phyloP scores from a whole-genome alignment of 2,888 invertebrate genomes.

The Diarsia brunnea region DNA sequence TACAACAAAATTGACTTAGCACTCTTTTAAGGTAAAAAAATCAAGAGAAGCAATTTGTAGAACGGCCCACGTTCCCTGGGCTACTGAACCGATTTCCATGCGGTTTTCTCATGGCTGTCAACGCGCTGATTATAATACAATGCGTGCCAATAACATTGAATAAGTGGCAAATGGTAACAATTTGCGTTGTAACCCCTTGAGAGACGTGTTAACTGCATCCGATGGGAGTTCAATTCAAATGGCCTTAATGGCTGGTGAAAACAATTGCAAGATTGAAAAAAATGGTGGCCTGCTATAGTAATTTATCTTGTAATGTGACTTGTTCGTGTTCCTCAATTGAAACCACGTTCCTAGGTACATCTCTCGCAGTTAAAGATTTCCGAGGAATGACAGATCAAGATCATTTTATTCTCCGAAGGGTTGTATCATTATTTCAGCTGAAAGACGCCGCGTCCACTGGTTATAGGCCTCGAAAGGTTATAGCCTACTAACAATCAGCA shows the following conservation, averaged over 20 bases:
- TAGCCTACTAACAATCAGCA: not conserved
- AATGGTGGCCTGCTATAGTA: not conserved
- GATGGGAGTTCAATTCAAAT: slow-evolving; percentile 25
- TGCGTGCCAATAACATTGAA: slow-evolving; percentile 51
- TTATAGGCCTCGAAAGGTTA: too few species aligned
- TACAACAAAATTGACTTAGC: slow-evolving; percentile 26
- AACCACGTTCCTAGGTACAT: not conserved
- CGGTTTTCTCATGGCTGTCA: slow-evolving; percentile 61
- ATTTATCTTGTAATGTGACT: not conserved
- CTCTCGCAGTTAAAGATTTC: not conserved
- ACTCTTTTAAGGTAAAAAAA: slow-evolving; percentile 31
- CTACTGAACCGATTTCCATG: slow-evolving; percentile 66
- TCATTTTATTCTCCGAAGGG: not conserved
- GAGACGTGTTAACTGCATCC: slow-evolving; percentile 44
- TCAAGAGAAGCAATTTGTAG: slow-evolving; percentile 21
- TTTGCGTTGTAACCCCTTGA: slow-evolving; percentile 22
- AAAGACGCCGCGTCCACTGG: too few species aligned
- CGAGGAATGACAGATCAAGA: not conserved
- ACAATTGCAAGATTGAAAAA: slow-evolving; percentile 10
- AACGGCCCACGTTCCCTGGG: slow-evolving; percentile 37
- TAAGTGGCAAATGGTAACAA: slow-evolving; percentile 26
- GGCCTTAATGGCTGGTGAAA: slow-evolving; percentile 24
- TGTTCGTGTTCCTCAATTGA: not conserved
- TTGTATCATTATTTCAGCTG: not conserved
- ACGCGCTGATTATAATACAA: slow-evolving; percentile 49